Percentiles rank a stretch among this genome's conserved stretches.
phyloP scores from a whole-genome alignment of 2,888 invertebrate genomes.

The Cylloceria caligata region DNA sequence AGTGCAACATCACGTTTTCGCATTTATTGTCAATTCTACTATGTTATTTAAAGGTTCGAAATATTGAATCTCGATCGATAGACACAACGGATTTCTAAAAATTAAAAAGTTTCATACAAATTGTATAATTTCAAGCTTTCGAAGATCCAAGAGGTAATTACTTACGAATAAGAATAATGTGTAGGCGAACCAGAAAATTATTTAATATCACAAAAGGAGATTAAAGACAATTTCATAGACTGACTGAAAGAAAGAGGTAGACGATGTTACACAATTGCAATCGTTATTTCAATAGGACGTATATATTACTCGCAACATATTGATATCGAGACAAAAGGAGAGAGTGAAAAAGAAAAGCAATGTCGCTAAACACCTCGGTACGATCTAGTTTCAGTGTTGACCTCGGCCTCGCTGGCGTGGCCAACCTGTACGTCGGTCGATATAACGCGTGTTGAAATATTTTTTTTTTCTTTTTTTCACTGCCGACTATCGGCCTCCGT shows the following conservation, averaged over 20 bases:
- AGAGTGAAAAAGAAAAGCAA: slow-evolving; percentile 35
- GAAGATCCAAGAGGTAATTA: background rate
- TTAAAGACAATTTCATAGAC: slow-evolving; percentile 11
- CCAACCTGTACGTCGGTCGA: slow-evolving; percentile 49
- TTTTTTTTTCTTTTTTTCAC: slow-evolving; percentile 25
- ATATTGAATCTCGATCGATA: background rate
- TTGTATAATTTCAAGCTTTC: background rate
- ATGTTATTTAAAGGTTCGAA: background rate
- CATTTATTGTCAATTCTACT: background rate
- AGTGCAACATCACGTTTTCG: background rate
- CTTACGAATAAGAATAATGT: background rate
- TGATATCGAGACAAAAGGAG: slow-evolving; percentile 3
- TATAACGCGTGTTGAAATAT: slow-evolving; percentile 61
- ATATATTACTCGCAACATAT: background rate
- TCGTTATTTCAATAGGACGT: background rate
- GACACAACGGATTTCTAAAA: no score
- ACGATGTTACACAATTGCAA: slow-evolving; percentile 13
- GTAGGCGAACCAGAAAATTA: background rate
- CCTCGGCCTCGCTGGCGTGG: slow-evolving; percentile 52
- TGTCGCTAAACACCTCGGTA: slow-evolving; percentile 47
- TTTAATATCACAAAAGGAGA: slow-evolving; percentile 3
- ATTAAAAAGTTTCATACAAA: no score
- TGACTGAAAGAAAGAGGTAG: background rate
- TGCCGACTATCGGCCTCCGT: slow-evolving; percentile 19
- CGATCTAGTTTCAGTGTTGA: slow-evolving; percentile 56